Base-by-base conservation (phyloP, 2,113 vertebrate genomes). In the Centropristis striata region DNA sequence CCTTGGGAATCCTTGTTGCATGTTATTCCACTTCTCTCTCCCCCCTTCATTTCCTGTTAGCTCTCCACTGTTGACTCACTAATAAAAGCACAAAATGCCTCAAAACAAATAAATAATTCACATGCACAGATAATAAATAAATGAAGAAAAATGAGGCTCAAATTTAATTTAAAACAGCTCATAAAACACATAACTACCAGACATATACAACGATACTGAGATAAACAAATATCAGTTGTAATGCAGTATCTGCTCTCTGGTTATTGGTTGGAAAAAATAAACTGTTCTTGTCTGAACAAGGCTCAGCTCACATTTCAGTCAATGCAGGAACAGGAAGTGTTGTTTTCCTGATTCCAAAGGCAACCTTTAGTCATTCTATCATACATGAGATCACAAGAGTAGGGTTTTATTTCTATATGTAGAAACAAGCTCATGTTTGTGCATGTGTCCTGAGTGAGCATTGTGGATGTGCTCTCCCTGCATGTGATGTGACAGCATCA, bases 401-500 rank as follows among this genome's bases (percentile, higher is more conserved):
- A 60, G 46, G n/a, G 32, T 39, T 28, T 25, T 27, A 47, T 42
- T 28, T 3, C 46, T 37, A 28, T 20, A 25, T 41, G 32, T n/a
- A 5, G 15, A 23, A 60, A 41, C 42, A 32, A 55, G 54, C 57
- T 65, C 39, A 37, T 47, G 55, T 70, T 63, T n/a, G 21, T 53
- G 61, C n/a, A 12, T 36, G 70, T 42, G 68, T 74, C 28, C n/a
- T 9, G 8, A 37, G 25, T 21, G 18, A 77, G 42, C 55, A 27
- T 25, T 1, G 6, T 27, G 37, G 36, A 69, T 53, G 53, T 59
- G 14, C 44, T 71, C 68, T 37, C 55, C 23, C 55, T 72, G 57
- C 59, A 78, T 73, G 57, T 71, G 60, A 80, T 65, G 84, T 88
- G 86, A 86, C 88, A 82, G 61, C 71, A 84, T 90, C 81, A 68